Evolutionary conservation across 2,113 vertebrate genomes (phyloP).

Genomic region (Pollachius pollachius): DNA sequence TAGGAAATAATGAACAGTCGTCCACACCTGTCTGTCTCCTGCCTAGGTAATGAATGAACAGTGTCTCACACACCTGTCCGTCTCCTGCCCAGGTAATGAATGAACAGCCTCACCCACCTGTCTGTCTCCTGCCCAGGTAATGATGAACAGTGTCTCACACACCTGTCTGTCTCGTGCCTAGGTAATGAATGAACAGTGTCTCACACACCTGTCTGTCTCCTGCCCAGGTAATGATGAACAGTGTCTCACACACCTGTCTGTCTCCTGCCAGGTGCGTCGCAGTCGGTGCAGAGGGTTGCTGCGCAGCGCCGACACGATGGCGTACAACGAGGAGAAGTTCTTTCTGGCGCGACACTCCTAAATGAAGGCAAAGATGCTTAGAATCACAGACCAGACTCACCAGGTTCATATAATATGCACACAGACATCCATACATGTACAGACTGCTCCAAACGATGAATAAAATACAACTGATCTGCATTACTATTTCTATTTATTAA

Average conservation of each 20-base stretch:
- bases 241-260: slow-evolving; percentile 76
- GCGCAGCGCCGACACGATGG: slow-evolving; percentile 85
- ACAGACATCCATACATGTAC: slow-evolving; percentile 7
- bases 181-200: no score
- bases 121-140: slow-evolving; percentile 78
- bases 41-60: slow-evolving; percentile 54
- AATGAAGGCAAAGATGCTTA: slow-evolving; percentile 12
- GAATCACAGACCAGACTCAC: background rate
- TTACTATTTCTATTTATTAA: background rate
- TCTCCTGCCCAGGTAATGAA: slow-evolving; percentile 73
- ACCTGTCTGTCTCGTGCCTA: slow-evolving; percentile 86
- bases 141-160: slow-evolving; percentile 33
- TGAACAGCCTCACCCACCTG: slow-evolving; percentile 72
- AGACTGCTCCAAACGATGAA: background rate
- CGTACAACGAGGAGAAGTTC: slow-evolving; percentile 88
- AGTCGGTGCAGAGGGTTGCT: slow-evolving; percentile 87
- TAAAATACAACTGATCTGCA: background rate
- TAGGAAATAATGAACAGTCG: no score
- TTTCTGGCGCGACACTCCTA: slow-evolving; percentile 84
- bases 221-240: no score
- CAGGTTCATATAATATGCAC: background rate
- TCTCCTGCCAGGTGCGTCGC: slow-evolving; percentile 85
- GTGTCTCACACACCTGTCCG: slow-evolving; percentile 76
- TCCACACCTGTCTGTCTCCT: slow-evolving; percentile 84
- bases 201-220: slow-evolving; percentile 45